Percentiles rank a stretch among this genome's conserved stretches.
These are phyloP conservation scores for Ricordea florida DNA, from an alignment of 92 coral and sea anemone genomes.

Conservation along the genomic window DNA sequence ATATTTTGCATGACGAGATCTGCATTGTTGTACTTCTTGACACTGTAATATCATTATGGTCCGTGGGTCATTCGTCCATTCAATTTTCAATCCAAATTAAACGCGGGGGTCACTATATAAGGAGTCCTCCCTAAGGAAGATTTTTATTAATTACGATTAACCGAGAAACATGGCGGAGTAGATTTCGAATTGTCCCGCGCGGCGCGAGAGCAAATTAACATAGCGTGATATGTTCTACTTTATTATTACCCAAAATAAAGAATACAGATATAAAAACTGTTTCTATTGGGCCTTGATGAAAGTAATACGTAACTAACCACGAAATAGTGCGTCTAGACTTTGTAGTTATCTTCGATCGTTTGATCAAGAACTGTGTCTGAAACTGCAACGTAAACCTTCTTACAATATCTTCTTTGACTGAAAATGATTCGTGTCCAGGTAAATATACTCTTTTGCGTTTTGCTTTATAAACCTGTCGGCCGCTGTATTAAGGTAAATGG, in stretches of 20 bases:
- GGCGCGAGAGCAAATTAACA: not conserved
- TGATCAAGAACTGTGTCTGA: too few relatives aligned
- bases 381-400: too few relatives aligned
- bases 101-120: constrained; percentile 11
- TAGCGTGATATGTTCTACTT: not conserved
- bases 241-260: not conserved
- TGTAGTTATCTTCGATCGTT: not conserved
- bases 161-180: not conserved
- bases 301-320: too few relatives aligned
- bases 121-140: constrained; percentile 15
- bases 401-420: too few relatives aligned
- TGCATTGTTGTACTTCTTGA: too few relatives aligned
- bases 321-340: too few relatives aligned
- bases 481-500: not conserved
- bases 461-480: not conserved
- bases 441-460: not conserved
- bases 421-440: constrained; percentile 23
- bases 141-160: constrained; percentile 7
- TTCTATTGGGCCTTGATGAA: too few relatives aligned
- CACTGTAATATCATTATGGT: too few relatives aligned
- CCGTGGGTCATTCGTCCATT: too few relatives aligned
- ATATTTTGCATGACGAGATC: too few relatives aligned
- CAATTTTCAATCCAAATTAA: too few relatives aligned
- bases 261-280: not conserved
- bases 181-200: constrained; percentile 11